Base-by-base conservation (phyloP, 2,888 invertebrate genomes). In the Rhorus exstirpatorius region DNA sequence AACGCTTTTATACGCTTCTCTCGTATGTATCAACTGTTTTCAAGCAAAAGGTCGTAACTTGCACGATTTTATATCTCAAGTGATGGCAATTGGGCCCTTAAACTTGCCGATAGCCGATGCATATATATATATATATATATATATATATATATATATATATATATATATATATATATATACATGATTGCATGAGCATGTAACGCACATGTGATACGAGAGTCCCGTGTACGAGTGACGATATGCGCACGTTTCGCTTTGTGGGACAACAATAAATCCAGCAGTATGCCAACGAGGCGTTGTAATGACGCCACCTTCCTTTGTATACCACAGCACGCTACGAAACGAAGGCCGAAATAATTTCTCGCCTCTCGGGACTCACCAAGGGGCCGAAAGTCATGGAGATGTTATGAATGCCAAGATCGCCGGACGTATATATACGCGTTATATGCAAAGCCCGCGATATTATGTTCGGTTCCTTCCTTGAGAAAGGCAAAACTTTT, bases 241-340 rank as follows among this genome's bases (percentile, higher is more conserved):
- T 60, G 76, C 46, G 10, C 58, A 76, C 46, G 41, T 74, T 74
- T 79, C 78, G 75, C 72, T 86, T 87, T 87, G 83, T 86, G 81
- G 84, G 79, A 84, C 85, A 74, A 53, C 85, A 49, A 85, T 86
- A 86, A 88, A 88, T 88, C 83, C 88, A 79, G 63, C 55, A 74
- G 82, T 81, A 51, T 68, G 83, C 83, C 85, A 84, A 84, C 76
- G 68, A 86, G 74, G 81, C 83, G 72, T 80, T 74, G 74, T 84
- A 84, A 85, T 87, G 87, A 87, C 87, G 86, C 84, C 88, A 87
- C 83, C 85, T 83, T 80, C 77, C 79, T 70, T 78, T 74, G 72
- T 77, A 60, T 49, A 38, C 26, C 3, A 10, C 35, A 17, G 3
- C 12, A 77, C 77, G 46, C 44, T 51, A 38, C 61, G 17, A 60